Evolutionary conservation across 2,113 vertebrate species (phyloP).

Genomic region (Indri indri): DNA sequence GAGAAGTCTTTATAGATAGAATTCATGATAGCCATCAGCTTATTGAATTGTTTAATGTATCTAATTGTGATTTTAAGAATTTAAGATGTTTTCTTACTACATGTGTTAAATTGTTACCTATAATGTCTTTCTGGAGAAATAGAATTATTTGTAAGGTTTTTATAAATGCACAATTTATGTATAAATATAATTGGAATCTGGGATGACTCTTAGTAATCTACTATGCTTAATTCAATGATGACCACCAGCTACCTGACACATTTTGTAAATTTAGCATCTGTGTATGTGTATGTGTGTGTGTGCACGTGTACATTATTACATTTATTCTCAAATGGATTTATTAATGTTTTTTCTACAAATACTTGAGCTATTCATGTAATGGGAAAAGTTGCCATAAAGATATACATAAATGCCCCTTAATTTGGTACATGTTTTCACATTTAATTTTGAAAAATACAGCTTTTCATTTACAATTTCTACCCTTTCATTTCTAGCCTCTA

Average conservation of each 20-base stretch:
- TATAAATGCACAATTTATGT: slow-evolving; percentile 64
- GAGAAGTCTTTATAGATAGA: slow-evolving; percentile 51
- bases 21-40: slow-evolving; percentile 12
- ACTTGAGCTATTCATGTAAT: slow-evolving; percentile 85
- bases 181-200: slow-evolving; percentile 52
- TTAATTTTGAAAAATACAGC: slow-evolving; percentile 79
- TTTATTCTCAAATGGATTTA: slow-evolving; percentile 71
- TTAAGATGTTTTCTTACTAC: slow-evolving; percentile 59
- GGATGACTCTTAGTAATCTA: slow-evolving; percentile 81
- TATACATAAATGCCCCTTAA: slow-evolving; percentile 78
- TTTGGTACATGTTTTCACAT: slow-evolving; percentile 77
- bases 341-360: slow-evolving; percentile 81
- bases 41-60: slow-evolving; percentile 46
- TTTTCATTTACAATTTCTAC: slow-evolving; percentile 82
- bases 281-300: neutral
- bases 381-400: slow-evolving; percentile 83
- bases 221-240: slow-evolving; percentile 81
- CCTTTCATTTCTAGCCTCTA: slow-evolving; percentile 74
- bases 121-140: slow-evolving; percentile 71
- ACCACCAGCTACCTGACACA: slow-evolving; percentile 75
- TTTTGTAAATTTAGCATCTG: slow-evolving; percentile 75
- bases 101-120: slow-evolving; percentile 63
- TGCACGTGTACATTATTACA: slow-evolving; percentile 22
- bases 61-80: slow-evolving; percentile 61
- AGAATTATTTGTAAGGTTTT: slow-evolving; percentile 70